Evolutionary conservation across 2,888 invertebrate genomes (phyloP), one percentile per base, ranked within the genome.

Genomic region (Spicauda simplicius): DNA sequence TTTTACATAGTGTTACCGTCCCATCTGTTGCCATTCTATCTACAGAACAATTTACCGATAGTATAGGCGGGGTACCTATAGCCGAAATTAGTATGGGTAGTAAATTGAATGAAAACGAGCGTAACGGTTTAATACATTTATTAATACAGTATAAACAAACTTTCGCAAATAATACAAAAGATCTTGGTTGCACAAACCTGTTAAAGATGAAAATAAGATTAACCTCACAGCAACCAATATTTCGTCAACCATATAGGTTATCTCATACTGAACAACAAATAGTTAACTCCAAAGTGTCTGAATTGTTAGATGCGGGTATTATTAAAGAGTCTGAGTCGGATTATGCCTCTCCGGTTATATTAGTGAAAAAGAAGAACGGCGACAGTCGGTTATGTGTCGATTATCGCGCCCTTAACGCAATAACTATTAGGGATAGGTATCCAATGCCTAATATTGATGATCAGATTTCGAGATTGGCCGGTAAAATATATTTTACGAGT

Each of bases 391-490:
- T 61, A 6, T 61, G 53, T 37, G 61, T 61, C 0, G 61, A 61
- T 19, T 61, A 61, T 10, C 16, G 61, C 0, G 52, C 61, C 14
- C n/a, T 61, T 0, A 61, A 61, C 19, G 52, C 33, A 2, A 12
- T 75, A 0, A 77, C 77, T 0, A 18, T 77, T 0, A 70, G 69
- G 25, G 77, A 78, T 57, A 71, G 76, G n/a, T 77, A 68, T 60
- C 76, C 76, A 0, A 56, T 77, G 10, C 77, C 76, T 0, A 71
- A 75, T 25, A 77, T 77, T n/a, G n/a, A n/a, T n/a, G n/a, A n/a
- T n/a, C n/a, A n/a, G n/a, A n/a, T n/a, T n/a, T n/a, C n/a, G n/a
- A n/a, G n/a, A n/a, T n/a, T n/a, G n/a, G n/a, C n/a, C n/a, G n/a
- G n/a, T n/a, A n/a, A n/a, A n/a, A n/a, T n/a, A n/a, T n/a, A n/a